Evolutionary conservation across 2,113 vertebrate genomes (phyloP).

Genomic region (Lophotis ruficrista): DNA sequence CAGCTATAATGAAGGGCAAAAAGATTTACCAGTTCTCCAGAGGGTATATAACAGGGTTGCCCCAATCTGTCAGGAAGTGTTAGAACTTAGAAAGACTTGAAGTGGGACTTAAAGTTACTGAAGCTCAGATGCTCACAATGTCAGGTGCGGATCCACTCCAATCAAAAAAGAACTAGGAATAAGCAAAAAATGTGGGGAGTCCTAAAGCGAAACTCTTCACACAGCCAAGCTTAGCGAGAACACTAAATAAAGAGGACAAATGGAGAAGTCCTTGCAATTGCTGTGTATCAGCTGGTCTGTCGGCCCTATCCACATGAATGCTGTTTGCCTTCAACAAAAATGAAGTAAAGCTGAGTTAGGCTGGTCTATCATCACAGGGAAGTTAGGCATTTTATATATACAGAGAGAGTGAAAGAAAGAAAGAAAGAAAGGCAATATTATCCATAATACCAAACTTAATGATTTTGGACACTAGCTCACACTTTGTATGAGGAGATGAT

Average conservation of each 20-base stretch:
- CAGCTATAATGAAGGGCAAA: slow-evolving; percentile 38
- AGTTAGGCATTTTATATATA: background rate
- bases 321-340: background rate
- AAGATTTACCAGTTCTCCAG: slow-evolving; percentile 41
- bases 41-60: slow-evolving; percentile 54
- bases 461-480: background rate
- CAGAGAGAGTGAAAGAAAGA: background rate
- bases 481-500: background rate
- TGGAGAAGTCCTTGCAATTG: background rate
- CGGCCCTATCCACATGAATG: background rate
- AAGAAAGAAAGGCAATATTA: background rate
- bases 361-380: background rate
- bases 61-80: slow-evolving; percentile 63
- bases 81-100: slow-evolving; percentile 35
- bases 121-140: slow-evolving; percentile 43
- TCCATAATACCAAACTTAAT: background rate
- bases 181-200: background rate
- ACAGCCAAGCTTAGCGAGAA: background rate
- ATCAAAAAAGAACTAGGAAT: background rate
- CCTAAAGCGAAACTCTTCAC: slow-evolving; percentile 2
- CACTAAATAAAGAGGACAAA: background rate
- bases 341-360: background rate
- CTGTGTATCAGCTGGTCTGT: background rate
- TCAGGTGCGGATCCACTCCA: slow-evolving; percentile 31
- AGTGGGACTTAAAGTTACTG: slow-evolving; percentile 54